Conservation (phyloP, 92 coral and sea anemone genomes). For the Meandrina meandrites region DNA sequence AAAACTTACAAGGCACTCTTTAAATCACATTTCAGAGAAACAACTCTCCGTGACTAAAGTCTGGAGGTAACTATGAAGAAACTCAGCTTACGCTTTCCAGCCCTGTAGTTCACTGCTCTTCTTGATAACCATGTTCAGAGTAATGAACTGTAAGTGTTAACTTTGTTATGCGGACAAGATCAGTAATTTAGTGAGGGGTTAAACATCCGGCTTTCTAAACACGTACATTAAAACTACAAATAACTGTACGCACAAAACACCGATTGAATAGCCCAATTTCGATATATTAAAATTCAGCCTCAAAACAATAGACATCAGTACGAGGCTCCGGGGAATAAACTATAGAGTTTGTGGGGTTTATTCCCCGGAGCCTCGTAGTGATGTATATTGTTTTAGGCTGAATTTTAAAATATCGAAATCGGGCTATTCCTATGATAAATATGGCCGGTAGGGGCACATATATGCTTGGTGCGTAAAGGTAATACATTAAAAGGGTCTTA, state of each 20-base stretch:
- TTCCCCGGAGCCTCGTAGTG: too few relatives aligned
- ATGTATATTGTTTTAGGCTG: too few relatives aligned
- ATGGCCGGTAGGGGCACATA: background rate
- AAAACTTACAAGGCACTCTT: background rate
- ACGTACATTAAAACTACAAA: background rate
- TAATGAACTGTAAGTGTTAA: background rate
- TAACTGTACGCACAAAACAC: background rate
- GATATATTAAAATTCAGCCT: too few relatives aligned
- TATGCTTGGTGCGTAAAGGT: background rate
- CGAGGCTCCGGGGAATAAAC: too few relatives aligned
- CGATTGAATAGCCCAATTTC: too few relatives aligned
- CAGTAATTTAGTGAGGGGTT: too few relatives aligned
- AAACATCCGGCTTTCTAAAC: background rate
- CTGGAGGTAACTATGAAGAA: background rate
- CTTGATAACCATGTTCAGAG: background rate
- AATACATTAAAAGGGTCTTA: slow-evolving; percentile 80
- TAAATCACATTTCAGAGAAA: background rate
- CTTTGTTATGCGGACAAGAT: background rate
- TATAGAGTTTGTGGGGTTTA: too few relatives aligned
- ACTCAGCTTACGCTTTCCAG: background rate
- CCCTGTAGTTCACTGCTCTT: background rate
- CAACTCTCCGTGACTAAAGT: background rate
- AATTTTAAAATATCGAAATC: too few relatives aligned
- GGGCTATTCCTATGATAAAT: background rate
- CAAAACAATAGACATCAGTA: too few relatives aligned